Percentiles rank a stretch among this genome's conserved stretches.
These are phyloP conservation scores for Apocrypta bakeri DNA, from an alignment of 1,140 invertebrate genomes.

Conservation along the genomic window DNA sequence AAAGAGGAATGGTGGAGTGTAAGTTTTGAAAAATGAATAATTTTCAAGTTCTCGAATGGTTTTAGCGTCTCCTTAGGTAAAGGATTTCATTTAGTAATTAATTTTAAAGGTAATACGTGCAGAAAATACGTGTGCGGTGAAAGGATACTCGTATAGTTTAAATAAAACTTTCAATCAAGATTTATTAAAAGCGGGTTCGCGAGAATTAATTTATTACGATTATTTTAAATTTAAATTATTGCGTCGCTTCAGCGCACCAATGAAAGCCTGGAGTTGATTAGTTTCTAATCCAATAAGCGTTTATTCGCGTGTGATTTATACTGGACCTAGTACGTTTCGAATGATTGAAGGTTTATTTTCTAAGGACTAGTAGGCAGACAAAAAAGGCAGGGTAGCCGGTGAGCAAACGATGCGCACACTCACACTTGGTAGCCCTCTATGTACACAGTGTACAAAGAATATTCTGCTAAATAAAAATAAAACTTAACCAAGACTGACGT, in stretches of 20 bases:
- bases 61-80: conserved; percentile 47
- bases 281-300: conserved; percentile 28
- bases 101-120: conserved; percentile 22
- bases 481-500: conserved; percentile 74
- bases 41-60: conserved; percentile 47
- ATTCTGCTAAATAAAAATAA: conserved; percentile 64
- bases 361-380: conserved; percentile 48
- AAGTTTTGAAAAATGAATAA: conserved; percentile 54
- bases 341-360: conserved; percentile 54
- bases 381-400: conserved; percentile 43
- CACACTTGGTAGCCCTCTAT: conserved; percentile 61
- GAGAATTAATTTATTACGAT: conserved; percentile 46
- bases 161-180: conserved; percentile 27
- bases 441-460: conserved; percentile 66
- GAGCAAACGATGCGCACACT: conserved; percentile 51
- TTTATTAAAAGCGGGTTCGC: conserved; percentile 8
- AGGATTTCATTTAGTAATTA: conserved; percentile 21
- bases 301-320: conserved; percentile 42
- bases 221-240: conserved; percentile 47
- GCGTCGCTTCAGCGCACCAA: conserved; percentile 47
- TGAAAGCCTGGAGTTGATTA: conserved; percentile 23
- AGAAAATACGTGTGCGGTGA: conserved; percentile 55
- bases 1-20: conserved; percentile 64
- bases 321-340: conserved; percentile 26
- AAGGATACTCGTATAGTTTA: conserved; percentile 59